Conservation (phyloP, 2,113 vertebrate species). For the Neogobius melanostomus region DNA sequence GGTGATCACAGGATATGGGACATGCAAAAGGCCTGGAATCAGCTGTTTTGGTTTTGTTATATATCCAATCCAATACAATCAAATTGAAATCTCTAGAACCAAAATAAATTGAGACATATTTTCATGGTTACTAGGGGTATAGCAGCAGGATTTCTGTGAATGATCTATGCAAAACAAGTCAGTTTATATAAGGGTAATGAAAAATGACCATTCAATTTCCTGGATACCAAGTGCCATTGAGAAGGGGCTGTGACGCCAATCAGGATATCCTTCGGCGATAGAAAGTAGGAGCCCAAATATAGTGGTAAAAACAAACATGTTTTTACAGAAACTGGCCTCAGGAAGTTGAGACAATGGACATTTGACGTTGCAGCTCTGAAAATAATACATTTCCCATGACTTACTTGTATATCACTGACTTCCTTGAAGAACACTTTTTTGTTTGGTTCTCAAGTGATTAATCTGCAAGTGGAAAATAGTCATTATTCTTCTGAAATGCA, state of each 20-base stretch:
- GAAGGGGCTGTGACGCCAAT: constrained; percentile 47
- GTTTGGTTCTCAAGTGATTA: constrained; percentile 35
- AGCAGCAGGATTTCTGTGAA: no score
- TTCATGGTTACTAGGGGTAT: no score
- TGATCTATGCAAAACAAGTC: constrained; percentile 21
- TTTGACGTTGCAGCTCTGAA: constrained; percentile 57
- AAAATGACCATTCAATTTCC: constrained; percentile 39
- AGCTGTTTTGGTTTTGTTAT: background rate
- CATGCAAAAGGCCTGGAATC: constrained; percentile 32
- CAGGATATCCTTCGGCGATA: constrained; percentile 67
- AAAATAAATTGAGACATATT: background rate
- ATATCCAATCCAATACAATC: no score
- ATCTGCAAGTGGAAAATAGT: background rate
- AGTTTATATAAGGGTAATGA: constrained; percentile 38
- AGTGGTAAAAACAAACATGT: constrained; percentile 66
- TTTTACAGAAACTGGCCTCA: constrained; percentile 51
- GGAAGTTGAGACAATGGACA: constrained; percentile 62
- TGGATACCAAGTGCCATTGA: constrained; percentile 44
- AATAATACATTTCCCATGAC: constrained; percentile 53
- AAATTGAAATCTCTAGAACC: no score
- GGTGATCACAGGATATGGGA: constrained; percentile 12
- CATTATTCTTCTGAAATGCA: background rate
- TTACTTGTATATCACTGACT: constrained; percentile 30
- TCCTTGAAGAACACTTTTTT: constrained; percentile 42
- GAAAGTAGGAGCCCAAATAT: constrained; percentile 54